Base-by-base conservation (phyloP, 2,888 invertebrate species). In the Arenicola marina region DNA sequence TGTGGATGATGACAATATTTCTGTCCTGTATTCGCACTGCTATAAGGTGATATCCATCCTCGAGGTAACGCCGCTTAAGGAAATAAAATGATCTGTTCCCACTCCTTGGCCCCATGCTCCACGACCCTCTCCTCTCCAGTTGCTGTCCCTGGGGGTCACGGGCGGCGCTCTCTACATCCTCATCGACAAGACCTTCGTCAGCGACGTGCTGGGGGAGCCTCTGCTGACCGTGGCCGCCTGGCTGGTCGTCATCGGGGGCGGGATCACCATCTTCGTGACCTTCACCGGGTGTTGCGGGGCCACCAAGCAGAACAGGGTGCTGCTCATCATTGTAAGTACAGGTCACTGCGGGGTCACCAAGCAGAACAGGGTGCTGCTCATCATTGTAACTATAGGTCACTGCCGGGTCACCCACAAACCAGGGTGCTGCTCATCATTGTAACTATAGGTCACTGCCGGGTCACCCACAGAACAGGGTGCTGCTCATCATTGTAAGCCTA, bases 331-430 rank as follows among this genome's bases (percentile, higher is more conserved):
- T 83, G 88, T 88, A 75, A 85, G 87, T 85, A 51, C 26, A 7
- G 62, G 62, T 18, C 92, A 91, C 83, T 89, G 89, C 76, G 91
- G 91, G 24, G 89, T 92, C 63, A 89, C 89, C 81, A 89, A 89
- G 80, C 91, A 92, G 81, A 90, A 91, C 79, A 87, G 91, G 76
- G 89, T 90, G 74, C 87, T 89, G 75, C 87, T 94, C 68, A 86
- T 93, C 70, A 87, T 90, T 83, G 88, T 88, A 75, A 85, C 86
- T 85, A 51, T 21, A 7, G 62, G 62, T 18, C 92, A 91, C 83
- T 89, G 89, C 76, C 91, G 91, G 24, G 89, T 92, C 63, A 89
- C 89, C 81, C 89, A 89, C 91, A 92, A 81, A 90, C 91, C 79
- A 87, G 91, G 76, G 89, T 90, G 74, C 87, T 89, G 75, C 87